phyloP scores from a whole-genome alignment of 1,140 invertebrate species.

The Sycobia sp. region DNA sequence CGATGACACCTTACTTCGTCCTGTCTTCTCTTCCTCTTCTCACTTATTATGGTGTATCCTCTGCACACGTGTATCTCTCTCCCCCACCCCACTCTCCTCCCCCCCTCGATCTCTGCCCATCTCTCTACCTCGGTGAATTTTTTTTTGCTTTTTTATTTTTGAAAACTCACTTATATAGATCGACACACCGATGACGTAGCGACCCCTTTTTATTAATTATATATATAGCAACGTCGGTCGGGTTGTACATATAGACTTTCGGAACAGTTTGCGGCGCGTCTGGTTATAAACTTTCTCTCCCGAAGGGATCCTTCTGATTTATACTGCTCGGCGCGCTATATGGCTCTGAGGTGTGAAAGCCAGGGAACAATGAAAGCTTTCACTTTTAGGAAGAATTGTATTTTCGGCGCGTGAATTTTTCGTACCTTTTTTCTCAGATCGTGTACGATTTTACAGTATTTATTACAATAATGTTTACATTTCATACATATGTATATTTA shows the following conservation, averaged over 20 bases:
- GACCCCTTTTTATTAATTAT: neutral
- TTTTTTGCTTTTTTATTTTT: too few species aligned
- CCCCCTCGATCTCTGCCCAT: neutral
- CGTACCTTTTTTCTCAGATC: too few species aligned
- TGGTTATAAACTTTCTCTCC: constrained; percentile 24
- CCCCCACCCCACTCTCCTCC: neutral
- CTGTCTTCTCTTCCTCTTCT: neutral
- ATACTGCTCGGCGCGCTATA: neutral
- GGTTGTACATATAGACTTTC: too few species aligned
- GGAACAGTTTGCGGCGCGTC: too few species aligned
- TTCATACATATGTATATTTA: too few species aligned
- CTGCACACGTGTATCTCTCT: too few species aligned
- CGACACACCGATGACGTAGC: neutral
- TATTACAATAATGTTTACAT: too few species aligned
- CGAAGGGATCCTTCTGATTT: constrained; percentile 12
- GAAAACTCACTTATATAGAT: constrained; percentile 7
- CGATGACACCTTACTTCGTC: constrained; percentile 31
- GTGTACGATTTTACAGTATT: too few species aligned
- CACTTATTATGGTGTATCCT: too few species aligned
- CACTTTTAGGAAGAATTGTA: constrained; percentile 9
- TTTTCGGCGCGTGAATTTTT: neutral
- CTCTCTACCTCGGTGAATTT: too few species aligned
- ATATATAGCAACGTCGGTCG: too few species aligned
- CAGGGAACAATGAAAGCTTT: constrained; percentile 22
- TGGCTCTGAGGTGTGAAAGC: constrained; percentile 13